Conservation (phyloP, 2,888 invertebrate genomes). For the Cantharis rustica region DNA sequence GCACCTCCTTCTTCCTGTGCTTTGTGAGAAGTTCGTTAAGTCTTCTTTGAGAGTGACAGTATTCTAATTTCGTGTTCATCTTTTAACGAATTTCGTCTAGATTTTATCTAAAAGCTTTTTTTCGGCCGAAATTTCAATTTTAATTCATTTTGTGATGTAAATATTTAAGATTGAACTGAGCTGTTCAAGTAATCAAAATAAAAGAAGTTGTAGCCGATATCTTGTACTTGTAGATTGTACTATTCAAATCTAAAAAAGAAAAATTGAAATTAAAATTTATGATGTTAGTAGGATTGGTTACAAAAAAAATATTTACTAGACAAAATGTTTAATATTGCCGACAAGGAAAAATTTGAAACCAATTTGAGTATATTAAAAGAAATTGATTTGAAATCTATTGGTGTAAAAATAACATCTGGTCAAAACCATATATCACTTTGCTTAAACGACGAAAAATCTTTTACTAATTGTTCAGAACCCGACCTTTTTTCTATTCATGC, state of each 20-base stretch:
- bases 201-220: too few relatives aligned
- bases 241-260: too few relatives aligned
- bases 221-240: too few relatives aligned
- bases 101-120: slow-evolving; percentile 5
- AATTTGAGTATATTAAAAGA: slow-evolving; percentile 56
- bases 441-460: slow-evolving; percentile 54
- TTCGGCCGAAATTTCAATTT: background rate
- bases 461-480: slow-evolving; percentile 50
- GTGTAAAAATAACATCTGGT: slow-evolving; percentile 44
- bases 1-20: slow-evolving; percentile 51
- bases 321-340: too few relatives aligned
- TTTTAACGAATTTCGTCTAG: slow-evolving; percentile 41
- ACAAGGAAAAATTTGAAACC: slow-evolving; percentile 53
- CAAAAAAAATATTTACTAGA: background rate
- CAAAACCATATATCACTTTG: slow-evolving; percentile 49
- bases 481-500: slow-evolving; percentile 46
- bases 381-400: slow-evolving; percentile 46
- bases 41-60: slow-evolving; percentile 44
- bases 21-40: slow-evolving; percentile 48
- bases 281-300: too few relatives aligned
- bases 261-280: too few relatives aligned
- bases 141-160: background rate
- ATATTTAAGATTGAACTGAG: too few relatives aligned
- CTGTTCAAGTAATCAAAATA: too few relatives aligned
- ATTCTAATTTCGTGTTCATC: slow-evolving; percentile 40